phyloP scores from a whole-genome alignment of 1,140 invertebrate genomes.

The Leptonema lineaticorne region DNA sequence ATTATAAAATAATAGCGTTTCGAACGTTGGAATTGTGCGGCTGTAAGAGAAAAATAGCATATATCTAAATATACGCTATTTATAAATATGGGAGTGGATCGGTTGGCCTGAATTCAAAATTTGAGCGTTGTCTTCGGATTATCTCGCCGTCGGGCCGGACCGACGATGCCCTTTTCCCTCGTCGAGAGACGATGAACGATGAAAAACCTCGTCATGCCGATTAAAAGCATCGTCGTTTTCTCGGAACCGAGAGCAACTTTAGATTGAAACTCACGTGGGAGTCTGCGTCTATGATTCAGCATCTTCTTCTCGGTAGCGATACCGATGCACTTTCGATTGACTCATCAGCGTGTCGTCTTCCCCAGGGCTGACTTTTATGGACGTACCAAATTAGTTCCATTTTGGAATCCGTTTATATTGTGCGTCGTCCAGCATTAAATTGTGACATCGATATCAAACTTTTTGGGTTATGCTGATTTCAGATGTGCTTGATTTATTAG shows the following conservation, averaged over 20 bases:
- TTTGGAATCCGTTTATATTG: too few species aligned
- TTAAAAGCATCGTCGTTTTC: not conserved
- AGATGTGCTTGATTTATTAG: too few species aligned
- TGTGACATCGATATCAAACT: too few species aligned
- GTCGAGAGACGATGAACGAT: too few species aligned
- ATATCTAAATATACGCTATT: conserved; percentile 30
- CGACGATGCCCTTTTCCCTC: conserved; percentile 8
- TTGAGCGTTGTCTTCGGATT: conserved; percentile 21
- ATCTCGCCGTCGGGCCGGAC: not conserved
- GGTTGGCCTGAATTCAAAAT: conserved; percentile 30
- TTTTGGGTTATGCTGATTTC: too few species aligned
- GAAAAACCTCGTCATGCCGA: not conserved
- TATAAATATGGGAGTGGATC: conserved; percentile 23
- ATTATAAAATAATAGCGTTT: not conserved
- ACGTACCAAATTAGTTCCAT: too few species aligned
- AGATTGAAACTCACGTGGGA: not conserved
- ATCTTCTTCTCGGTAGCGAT: not conserved
- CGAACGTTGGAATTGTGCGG: not conserved
- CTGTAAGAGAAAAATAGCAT: conserved; percentile 19
- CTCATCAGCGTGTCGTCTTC: not conserved
- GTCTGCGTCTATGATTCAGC: not conserved
- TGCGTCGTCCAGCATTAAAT: too few species aligned
- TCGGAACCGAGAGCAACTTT: not conserved
- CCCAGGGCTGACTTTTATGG: not conserved
- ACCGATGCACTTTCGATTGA: conserved; percentile 7